These are phyloP conservation scores for Parasteatoda tepidariorum DNA, from an alignment of 1,140 invertebrate species.

Conservation along the genomic window DNA sequence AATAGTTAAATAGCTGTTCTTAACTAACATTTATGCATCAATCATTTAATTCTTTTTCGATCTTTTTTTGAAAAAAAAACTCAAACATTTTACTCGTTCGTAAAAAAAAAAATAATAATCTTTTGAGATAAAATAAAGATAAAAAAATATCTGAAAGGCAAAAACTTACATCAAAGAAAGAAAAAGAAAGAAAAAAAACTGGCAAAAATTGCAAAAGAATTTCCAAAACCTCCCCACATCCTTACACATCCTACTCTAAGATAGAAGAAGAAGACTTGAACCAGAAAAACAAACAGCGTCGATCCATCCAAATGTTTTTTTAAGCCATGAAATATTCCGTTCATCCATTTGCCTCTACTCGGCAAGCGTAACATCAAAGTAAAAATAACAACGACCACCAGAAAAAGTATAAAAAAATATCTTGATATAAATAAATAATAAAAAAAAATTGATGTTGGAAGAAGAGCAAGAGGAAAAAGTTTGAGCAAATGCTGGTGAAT, in stretches of 20 bases:
- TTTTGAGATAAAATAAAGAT: constrained; percentile 14
- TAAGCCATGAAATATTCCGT: constrained; percentile 60
- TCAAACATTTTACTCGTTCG: not conserved
- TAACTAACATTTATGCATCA: too few relatives aligned
- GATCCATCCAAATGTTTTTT: constrained; percentile 59
- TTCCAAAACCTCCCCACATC: constrained; percentile 1
- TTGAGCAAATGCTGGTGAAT: constrained; percentile 54
- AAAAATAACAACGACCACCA: not conserved
- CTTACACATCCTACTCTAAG: constrained; percentile 13
- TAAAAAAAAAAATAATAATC: not conserved
- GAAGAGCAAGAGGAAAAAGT: constrained; percentile 40
- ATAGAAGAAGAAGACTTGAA: constrained; percentile 12
- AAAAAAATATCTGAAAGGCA: constrained; percentile 3
- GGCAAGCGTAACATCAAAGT: constrained; percentile 30
- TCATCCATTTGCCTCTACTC: constrained; percentile 36
- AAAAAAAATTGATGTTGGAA: constrained; percentile 27
- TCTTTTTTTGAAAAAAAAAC: not conserved
- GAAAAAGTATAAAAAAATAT: constrained; percentile 23
- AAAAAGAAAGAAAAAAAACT: constrained; percentile 4
- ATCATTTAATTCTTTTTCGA: not conserved
- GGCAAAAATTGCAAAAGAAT: not conserved
- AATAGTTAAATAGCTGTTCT: too few relatives aligned
- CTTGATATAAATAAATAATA: constrained; percentile 52
- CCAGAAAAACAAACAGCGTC: constrained; percentile 51
- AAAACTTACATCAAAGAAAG: not conserved